Evolutionary conservation across 2,113 vertebrate genomes (phyloP).

Genomic region (Phaethornis superciliosus): DNA sequence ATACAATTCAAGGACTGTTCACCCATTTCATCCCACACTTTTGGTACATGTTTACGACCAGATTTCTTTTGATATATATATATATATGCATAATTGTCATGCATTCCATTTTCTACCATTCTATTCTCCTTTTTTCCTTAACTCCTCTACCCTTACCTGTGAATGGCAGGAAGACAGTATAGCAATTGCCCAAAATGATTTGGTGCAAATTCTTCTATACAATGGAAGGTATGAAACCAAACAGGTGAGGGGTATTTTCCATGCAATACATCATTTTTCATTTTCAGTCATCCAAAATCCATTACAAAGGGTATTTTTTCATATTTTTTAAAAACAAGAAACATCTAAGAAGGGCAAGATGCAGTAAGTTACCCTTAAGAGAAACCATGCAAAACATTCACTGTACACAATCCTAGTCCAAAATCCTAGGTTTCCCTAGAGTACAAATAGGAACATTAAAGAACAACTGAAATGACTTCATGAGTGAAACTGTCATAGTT

Average conservation of each 20-base stretch:
- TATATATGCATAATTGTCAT: rapidly evolving
- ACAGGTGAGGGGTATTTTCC: background rate
- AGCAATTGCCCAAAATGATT: background rate
- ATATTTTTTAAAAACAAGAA: background rate
- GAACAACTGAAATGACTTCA: background rate
- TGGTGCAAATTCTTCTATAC: background rate
- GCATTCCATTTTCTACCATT: background rate
- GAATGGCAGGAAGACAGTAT: background rate
- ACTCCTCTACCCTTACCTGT: background rate
- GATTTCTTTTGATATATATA: background rate
- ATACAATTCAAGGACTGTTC: background rate
- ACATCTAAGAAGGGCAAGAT: background rate
- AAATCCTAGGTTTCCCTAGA: background rate
- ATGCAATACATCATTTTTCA: background rate
- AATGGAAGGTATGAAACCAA: background rate
- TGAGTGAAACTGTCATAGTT: background rate
- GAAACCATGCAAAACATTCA: background rate
- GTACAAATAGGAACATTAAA: background rate
- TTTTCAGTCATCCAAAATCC: background rate
- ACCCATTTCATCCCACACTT: background rate
- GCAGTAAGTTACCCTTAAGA: background rate
- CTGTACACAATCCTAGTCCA: background rate
- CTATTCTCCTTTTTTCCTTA: background rate
- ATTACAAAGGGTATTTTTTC: background rate
- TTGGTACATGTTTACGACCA: background rate